Evolutionary conservation across 2,113 vertebrate genomes (phyloP).

Genomic region (Stigmatopora nigra): DNA sequence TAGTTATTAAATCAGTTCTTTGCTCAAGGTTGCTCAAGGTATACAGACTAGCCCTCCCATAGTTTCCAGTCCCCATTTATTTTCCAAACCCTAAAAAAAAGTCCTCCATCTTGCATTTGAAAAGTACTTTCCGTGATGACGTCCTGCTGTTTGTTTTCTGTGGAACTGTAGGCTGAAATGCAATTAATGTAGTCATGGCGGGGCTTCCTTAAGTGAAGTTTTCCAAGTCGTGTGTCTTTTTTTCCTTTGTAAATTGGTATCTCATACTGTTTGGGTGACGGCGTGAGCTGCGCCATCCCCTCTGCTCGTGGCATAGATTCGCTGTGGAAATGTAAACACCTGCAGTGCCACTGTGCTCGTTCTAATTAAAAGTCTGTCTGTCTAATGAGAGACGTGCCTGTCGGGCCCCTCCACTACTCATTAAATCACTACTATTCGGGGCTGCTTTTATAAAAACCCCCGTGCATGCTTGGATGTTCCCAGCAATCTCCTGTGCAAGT

Average conservation of each 20-base stretch:
- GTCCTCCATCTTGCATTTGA: neutral
- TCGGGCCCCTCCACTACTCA: conserved; percentile 52
- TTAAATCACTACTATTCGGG: conserved; percentile 64
- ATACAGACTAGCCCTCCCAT: neutral
- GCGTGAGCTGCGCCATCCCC: conserved; percentile 39
- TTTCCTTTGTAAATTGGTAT: neutral
- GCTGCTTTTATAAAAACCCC: conserved; percentile 44
- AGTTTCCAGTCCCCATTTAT: neutral
- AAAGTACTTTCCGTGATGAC: neutral
- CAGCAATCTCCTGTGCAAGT: conserved; percentile 30
- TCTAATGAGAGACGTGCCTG: conserved; percentile 65
- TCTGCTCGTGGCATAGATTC: conserved; percentile 53
- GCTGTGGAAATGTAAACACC: conserved; percentile 58
- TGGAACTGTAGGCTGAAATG: neutral
- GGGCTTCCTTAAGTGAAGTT: conserved; percentile 1
- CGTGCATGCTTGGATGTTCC: conserved; percentile 39
- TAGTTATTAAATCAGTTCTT: no score
- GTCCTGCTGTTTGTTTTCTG: neutral
- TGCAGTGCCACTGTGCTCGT: conserved; percentile 51
- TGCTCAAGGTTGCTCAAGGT: neutral
- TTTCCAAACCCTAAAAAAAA: neutral
- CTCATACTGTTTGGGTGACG: conserved; percentile 28
- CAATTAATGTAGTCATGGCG: conserved; percentile 3
- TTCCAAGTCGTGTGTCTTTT: conserved; percentile 12
- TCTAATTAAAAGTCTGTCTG: conserved; percentile 66